phyloP scores from a whole-genome alignment of 2,113 vertebrate genomes.

The Elachura formosa region DNA sequence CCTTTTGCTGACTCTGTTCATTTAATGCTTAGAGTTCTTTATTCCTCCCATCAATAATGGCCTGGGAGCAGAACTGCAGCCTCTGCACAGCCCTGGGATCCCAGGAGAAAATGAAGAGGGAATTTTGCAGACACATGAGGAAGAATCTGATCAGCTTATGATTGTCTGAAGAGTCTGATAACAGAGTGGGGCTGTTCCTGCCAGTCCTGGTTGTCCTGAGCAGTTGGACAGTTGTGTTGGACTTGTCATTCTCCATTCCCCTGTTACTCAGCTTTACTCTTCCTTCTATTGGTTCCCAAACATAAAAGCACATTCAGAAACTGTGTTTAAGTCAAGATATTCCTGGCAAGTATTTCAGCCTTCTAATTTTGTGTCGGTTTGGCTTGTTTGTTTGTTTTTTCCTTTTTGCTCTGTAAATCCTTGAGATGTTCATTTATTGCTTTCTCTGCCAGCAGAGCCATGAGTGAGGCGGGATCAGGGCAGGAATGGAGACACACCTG shows the following conservation, averaged over 20 bases:
- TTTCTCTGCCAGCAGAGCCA: not conserved
- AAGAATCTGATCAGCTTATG: not conserved
- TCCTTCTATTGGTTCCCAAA: not conserved
- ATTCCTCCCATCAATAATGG: not conserved
- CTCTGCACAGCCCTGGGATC: not conserved
- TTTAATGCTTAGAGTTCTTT: not conserved
- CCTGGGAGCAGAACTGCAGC: not conserved
- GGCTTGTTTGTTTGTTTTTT: not conserved
- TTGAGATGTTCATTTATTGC: not conserved
- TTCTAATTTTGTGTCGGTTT: rapidly evolving
- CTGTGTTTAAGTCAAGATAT: not conserved
- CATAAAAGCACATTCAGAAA: not conserved
- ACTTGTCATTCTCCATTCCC: not conserved
- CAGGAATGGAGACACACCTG: not conserved
- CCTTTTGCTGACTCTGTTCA: not conserved
- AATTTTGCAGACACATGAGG: not conserved
- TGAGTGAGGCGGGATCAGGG: too few relatives aligned
- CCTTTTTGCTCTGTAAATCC: not conserved
- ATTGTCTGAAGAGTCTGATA: not conserved
- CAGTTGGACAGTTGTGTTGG: not conserved
- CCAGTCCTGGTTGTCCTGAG: not conserved
- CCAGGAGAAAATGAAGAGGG: not conserved
- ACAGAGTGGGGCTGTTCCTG: not conserved
- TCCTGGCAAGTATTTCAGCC: not conserved
- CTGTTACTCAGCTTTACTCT: not conserved